Evolutionary conservation across 2,888 invertebrate genomes (phyloP), one percentile per base, ranked within the genome.

Genomic region (Tachina lurida): DNA sequence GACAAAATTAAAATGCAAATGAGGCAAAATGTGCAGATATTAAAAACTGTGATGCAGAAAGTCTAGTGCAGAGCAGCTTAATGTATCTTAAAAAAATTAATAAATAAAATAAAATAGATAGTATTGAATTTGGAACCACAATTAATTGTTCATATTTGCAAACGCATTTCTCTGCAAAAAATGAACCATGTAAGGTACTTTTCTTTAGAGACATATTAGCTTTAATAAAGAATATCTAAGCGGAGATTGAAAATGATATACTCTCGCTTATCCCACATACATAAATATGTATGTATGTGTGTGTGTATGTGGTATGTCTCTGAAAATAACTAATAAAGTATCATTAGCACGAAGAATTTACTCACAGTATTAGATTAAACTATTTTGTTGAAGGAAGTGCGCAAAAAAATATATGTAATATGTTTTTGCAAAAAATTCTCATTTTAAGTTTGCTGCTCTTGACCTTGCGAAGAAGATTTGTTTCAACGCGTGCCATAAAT

Each of bases 361-460:
- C 2, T 41, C 52, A 56, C 54, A 75, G 77, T 77, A 68, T 78
- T 70, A 43, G 70, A 43, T 52, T 60, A 52, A 70, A 62, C 60
- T 15, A 60, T 41, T 78, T 15, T 62, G 13, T 43, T 60, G 39
- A 52, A 78, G 52, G 58, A 68, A 75, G 43, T 15, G 52, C 43
- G 9, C 39, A 12, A 47, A 49, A 47, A 19, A 56, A 3, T 31
- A 31, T 45, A 31, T 22, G 22, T 41, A 65, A 58, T 49, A 80
- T 67, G 67, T 10, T 49, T 41, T 19, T n/a, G 5, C 13, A 62
- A 22, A 41, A 62, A 52, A 17, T 56, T 43, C 4, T 78, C 13
- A 52, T 78, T 31, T 22, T 22, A 52, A 56, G 13, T n/a, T 67
- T 58, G 8, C 5, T 52, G 13, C 4, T 43, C 10, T 12, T 52